Evolutionary conservation across 2,888 invertebrate species (phyloP), one percentile per base, ranked within the genome.

Genomic region (Melieria picta): DNA sequence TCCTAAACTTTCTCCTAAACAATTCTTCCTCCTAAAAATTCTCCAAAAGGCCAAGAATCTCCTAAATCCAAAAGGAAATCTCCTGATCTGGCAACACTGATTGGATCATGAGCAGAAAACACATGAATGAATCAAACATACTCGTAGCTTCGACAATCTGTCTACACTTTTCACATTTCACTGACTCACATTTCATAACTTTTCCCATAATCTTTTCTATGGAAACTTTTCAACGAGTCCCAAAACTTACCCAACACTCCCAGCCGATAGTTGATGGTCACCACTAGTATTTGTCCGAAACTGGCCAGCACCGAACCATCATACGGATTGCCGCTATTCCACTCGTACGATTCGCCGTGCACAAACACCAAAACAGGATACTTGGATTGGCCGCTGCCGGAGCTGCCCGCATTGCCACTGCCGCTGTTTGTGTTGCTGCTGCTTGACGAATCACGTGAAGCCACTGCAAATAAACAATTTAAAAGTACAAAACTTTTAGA

Each of bases 241-340:
- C 11, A 5, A 43, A 61, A 63, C 92, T 91, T 85, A 94, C 94
- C 94, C 80, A 94, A 87, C 82, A 94, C 91, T 73, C 94, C 94
- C 75, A 94, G 90, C 80, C 94, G 90, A 88, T 94, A 94, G 89
- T 94, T 94, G 85, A 94, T 90, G 88, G 96, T 96, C 85, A 96
- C 95, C 76, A 95, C 95, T 77, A 96, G 93, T 80, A 95, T 91
- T 77, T 94, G 93, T 7, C 95, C 98, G 84, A 96, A 97, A 79
- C 97, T 96, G 52, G 99, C 95, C 76, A 99, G 90, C 48, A 98
- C 96, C 69, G 95, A 94, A 68, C 97, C 99, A 85, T 99, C 99
- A 89, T 98, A 99, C 0, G 98, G 96, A 88, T 98, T 99, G 68
- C 99, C 99, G 61, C 97, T 96, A 86, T 97, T 97, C 94, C 97